phyloP scores from a whole-genome alignment of 2,888 invertebrate genomes.

The Mycogona germanica region DNA sequence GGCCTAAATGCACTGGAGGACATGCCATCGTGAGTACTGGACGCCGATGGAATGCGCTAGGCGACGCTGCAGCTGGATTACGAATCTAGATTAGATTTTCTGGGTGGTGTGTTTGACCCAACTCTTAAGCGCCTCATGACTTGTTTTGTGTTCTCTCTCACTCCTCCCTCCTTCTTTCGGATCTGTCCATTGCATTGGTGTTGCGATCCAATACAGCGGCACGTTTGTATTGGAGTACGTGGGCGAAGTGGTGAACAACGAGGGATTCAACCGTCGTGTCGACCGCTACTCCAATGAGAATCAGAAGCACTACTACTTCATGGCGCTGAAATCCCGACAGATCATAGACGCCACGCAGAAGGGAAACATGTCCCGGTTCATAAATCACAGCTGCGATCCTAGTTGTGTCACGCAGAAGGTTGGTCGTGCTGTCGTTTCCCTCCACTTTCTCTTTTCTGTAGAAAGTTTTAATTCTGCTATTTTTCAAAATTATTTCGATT shows the following conservation, averaged over 20 bases:
- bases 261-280: slow-evolving; percentile 80
- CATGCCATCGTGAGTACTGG: slow-evolving; percentile 48
- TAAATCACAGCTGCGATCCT: slow-evolving; percentile 98
- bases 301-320: slow-evolving; percentile 91
- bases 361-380: slow-evolving; percentile 93
- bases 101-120: neutral
- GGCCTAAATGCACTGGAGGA: slow-evolving; percentile 69
- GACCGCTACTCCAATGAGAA: slow-evolving; percentile 80
- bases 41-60: neutral
- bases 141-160: slow-evolving; percentile 13
- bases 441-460: too few relatives aligned
- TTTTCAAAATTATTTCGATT: too few relatives aligned
- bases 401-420: slow-evolving; percentile 96
- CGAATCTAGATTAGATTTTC: neutral
- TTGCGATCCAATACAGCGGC: slow-evolving; percentile 47
- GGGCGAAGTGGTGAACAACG: slow-evolving; percentile 87
- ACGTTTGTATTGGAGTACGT: slow-evolving; percentile 97
- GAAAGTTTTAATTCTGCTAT: too few relatives aligned
- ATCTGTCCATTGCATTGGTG: slow-evolving; percentile 11
- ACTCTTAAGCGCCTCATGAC: neutral
- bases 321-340: slow-evolving; percentile 86
- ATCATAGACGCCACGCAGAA: slow-evolving; percentile 93
- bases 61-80: neutral
- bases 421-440: too few relatives aligned
- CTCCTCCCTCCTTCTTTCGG: slow-evolving; percentile 1